Percentiles rank a stretch among this genome's conserved stretches.
Conservation (phyloP, 2,113 vertebrate genomes). For the Sceloporus undulatus region DNA sequence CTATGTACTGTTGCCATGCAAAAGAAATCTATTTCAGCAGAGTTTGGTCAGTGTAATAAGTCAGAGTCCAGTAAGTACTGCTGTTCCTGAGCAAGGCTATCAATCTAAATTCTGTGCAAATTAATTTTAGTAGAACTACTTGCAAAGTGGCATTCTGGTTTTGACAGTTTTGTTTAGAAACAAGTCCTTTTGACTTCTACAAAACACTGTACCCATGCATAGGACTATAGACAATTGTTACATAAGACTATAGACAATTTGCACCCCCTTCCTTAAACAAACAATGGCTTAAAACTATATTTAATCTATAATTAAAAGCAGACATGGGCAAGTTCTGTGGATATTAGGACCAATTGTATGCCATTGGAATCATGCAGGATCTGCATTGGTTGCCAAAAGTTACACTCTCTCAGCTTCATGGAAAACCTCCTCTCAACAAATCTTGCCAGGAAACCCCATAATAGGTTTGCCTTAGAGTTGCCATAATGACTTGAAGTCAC, state of each 20-base stretch:
- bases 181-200: neutral
- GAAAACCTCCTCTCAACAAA: no score
- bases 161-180: neutral
- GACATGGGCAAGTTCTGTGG: no score
- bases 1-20: neutral
- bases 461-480: no score
- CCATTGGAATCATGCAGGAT: no score
- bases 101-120: slow-evolving; percentile 8
- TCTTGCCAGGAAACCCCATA: no score
- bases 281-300: neutral
- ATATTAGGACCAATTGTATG: no score
- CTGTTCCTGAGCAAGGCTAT: neutral
- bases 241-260: neutral
- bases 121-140: slow-evolving; percentile 1
- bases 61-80: slow-evolving; percentile 5
- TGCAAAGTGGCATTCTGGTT: neutral
- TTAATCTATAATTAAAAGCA: neutral
- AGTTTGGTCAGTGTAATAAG: neutral
- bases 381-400: no score
- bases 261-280: neutral
- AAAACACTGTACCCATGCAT: neutral
- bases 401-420: no score
- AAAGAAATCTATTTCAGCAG: neutral
- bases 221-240: neutral
- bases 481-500: no score